Conservation (phyloP, 2,888 invertebrate genomes). For the Apantesis nais region DNA sequence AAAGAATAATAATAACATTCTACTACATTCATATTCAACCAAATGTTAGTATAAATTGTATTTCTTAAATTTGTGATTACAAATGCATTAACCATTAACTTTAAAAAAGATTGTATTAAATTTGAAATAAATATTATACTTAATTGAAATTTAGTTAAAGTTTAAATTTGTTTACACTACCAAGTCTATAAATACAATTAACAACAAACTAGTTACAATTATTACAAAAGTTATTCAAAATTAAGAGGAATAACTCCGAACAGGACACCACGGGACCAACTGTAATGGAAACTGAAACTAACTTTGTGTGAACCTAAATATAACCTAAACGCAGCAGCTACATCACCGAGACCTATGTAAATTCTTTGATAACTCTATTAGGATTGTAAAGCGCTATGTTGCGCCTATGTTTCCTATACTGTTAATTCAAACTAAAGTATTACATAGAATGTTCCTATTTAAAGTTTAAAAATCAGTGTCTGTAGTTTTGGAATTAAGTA, state of each 20-base stretch:
- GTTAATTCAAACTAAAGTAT: constrained; percentile 2
- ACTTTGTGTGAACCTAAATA: constrained; percentile 45
- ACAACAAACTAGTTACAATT: constrained; percentile 31
- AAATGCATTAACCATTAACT: background rate
- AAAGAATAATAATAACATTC: no score
- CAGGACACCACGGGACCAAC: constrained; percentile 44
- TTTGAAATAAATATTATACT: background rate
- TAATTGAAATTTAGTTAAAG: background rate
- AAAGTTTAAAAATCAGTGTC: no score
- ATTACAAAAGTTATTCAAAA: constrained; percentile 41
- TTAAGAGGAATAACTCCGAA: constrained; percentile 49
- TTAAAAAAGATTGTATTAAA: background rate
- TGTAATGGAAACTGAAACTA: constrained; percentile 54
- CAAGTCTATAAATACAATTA: constrained; percentile 20
- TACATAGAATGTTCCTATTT: background rate
- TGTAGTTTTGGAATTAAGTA: no score
- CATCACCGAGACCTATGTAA: constrained; percentile 36
- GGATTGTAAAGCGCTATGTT: constrained; percentile 18
- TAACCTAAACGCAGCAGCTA: constrained; percentile 41
- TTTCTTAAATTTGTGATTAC: no score
- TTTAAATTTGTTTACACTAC: background rate
- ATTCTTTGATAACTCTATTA: constrained; percentile 38
- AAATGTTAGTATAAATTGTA: no score
- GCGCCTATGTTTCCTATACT: constrained; percentile 9
- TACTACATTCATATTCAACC: no score